phyloP scores from a whole-genome alignment of 2,888 invertebrate species.

The Polydrusus tereticollis region DNA sequence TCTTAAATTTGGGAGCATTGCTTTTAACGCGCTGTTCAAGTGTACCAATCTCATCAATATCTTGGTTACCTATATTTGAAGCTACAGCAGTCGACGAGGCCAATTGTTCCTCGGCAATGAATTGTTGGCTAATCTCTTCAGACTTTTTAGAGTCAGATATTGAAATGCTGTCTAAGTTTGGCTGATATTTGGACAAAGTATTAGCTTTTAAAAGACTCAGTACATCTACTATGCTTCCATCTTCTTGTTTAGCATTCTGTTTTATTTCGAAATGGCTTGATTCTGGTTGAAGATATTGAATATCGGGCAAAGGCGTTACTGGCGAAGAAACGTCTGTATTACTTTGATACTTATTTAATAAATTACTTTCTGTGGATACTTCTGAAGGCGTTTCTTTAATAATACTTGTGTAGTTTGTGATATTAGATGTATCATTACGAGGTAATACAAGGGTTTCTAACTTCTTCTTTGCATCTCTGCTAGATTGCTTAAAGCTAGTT shows the following conservation, averaged over 20 bases:
- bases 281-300: slow-evolving; percentile 47
- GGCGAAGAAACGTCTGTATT: slow-evolving; percentile 32
- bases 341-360: not conserved
- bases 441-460: not conserved
- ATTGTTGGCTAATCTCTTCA: slow-evolving; percentile 52
- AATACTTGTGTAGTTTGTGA: not conserved
- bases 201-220: slow-evolving; percentile 52
- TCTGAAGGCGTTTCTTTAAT: not conserved
- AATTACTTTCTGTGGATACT: slow-evolving; percentile 1
- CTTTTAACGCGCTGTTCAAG: slow-evolving; percentile 19
- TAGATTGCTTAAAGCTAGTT: not conserved
- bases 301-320: slow-evolving; percentile 43
- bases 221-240: slow-evolving; percentile 41
- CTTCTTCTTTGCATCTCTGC: not conserved
- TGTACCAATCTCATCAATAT: slow-evolving; percentile 14
- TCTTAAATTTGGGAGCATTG: slow-evolving; percentile 54
- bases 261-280: slow-evolving; percentile 32
- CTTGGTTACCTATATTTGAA: not conserved
- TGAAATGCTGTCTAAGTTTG: slow-evolving; percentile 38
- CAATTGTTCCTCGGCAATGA: slow-evolving; percentile 12
- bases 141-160: not conserved
- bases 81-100: not conserved
- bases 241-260: slow-evolving; percentile 15
- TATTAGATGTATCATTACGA: not conserved
- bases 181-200: slow-evolving; percentile 53